Base-by-base conservation (phyloP, 2,113 vertebrate genomes). In the Empidonax alnorum region DNA sequence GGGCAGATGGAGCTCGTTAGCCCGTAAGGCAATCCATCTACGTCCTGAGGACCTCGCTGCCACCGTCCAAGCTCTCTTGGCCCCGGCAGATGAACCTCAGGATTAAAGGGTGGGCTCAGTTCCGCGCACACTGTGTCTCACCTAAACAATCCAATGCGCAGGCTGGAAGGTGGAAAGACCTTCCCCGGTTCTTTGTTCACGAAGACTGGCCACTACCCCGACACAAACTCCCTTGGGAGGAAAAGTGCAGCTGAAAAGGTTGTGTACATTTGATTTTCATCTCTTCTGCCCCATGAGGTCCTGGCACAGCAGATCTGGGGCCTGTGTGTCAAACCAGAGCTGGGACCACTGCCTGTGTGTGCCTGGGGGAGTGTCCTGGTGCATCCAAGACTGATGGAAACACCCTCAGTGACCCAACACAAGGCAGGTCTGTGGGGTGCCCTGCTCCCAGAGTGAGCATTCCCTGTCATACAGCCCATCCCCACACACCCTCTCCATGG, bases 401-500 rank as follows among this genome's bases (percentile, higher is more conserved):
- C 15, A 10, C 4, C 33, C 8, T 1, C 55, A 41, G 46, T 8
- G 46, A 16, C 35, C 10, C n/a, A 33, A 37, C 0, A 0, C 25
- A 17, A 33, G 27, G 22, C 5, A 6, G 5, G 23, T 53, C 37
- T 4, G 1, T 9, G 84, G 31, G 39, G 13, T 50, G 30, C 46
- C 30, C 27, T 28, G 67, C 22, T 8, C 23, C 41, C 46, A 58
- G 37, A 42, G 35, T 35, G 35, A 35, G 22, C 7, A 0, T 1
- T 7, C 23, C 21, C 44, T 25, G 39, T 13, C 41, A 19, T 21
- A 20, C 8, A n/a, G 21, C 37, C 52, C 62, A 21, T 23, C 58
- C 25, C 23, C 30, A 37, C 61, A 46, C 28, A 17, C 28, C 31
- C 30, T 16, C 37, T 63, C 6, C 65, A 39, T 0, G 2, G 31